Evolutionary conservation across 2,113 vertebrate genomes (phyloP).

Genomic region (Cricetomys ansorgei): DNA sequence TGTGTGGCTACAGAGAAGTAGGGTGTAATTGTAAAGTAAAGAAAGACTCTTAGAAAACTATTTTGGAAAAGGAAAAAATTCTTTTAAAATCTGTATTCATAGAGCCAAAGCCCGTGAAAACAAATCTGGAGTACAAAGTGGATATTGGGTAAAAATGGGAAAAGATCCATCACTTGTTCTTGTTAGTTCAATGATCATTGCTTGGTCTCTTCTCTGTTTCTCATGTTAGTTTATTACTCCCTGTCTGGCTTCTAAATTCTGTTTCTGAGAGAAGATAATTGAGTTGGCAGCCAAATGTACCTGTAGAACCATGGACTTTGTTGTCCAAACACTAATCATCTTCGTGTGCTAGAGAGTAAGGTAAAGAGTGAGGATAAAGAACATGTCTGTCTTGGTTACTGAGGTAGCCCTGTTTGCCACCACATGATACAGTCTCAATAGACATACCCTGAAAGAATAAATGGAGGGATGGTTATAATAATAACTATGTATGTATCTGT

Average conservation of each 20-base stretch:
- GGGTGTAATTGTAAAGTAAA: background rate
- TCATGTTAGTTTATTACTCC: constrained; percentile 49
- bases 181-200: constrained; percentile 36
- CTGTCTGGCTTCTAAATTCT: constrained; percentile 54
- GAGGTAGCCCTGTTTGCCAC: background rate
- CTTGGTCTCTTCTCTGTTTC: constrained; percentile 13
- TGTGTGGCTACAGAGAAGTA: background rate
- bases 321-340: background rate
- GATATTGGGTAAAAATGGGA: background rate
- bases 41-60: background rate
- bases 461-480: background rate
- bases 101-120: background rate
- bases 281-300: constrained; percentile 41
- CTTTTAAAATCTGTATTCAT: background rate
- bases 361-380: background rate
- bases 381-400: background rate
- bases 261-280: constrained; percentile 57
- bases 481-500: background rate
- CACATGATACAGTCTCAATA: background rate
- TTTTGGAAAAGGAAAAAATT: background rate
- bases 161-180: background rate
- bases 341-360: background rate
- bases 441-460: background rate
- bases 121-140: background rate
- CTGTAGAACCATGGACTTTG: background rate